Base-by-base conservation (phyloP, 2,797 vertebrate species). In the Mormyrops attenuatus region DNA sequence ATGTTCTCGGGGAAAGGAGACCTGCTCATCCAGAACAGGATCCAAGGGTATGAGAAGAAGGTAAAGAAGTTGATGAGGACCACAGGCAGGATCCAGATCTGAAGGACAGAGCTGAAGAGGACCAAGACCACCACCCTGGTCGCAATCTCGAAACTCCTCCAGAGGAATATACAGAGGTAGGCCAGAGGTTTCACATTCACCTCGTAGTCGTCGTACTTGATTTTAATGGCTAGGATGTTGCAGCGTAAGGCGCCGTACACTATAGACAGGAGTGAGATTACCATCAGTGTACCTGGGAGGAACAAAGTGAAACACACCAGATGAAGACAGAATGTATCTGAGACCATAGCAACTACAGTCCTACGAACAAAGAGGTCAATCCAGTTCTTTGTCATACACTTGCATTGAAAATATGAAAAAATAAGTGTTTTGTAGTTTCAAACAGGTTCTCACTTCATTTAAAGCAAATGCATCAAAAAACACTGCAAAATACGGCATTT, bases 201-300 rank as follows among this genome's bases (percentile, higher is more conserved):
- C 3, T 96, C 95, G 0, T 97, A 97, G 73, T 97, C 96, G 5
- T 97, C 96, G 0, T 97, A 97, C 91, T 97, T 97, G 60, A 97
- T 96, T 93, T 96, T 96, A 91, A 97, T 96, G 30, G 96, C 96
- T 90, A 97, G 93, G 91, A 97, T 96, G 93, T 97, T 97, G 94
- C 96, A 97, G 86, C 96, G 95, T 87, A 97, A 91, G 88, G 96
- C 96, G 3, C 96, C 96, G 0, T 97, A 97, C 5, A 97, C 96
- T 90, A 97, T 97, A 1, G 96, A 96, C 87, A 97, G 93, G 66
- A 97, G 94, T 66, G 95, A 97, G 41, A 97, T 94, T 20, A 93
- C 66, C 96, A 97, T 97, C 80, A 95, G 94, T 90, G 96, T 6
- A 90, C 95, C 96, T 97, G 91, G 88, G 95, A 92, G 91, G 92